A percentile compares a stretch with the other conserved stretches of the same genome.
phyloP scores from a whole-genome alignment of 1,140 invertebrate species.

The Himalopsyche phryganea region DNA sequence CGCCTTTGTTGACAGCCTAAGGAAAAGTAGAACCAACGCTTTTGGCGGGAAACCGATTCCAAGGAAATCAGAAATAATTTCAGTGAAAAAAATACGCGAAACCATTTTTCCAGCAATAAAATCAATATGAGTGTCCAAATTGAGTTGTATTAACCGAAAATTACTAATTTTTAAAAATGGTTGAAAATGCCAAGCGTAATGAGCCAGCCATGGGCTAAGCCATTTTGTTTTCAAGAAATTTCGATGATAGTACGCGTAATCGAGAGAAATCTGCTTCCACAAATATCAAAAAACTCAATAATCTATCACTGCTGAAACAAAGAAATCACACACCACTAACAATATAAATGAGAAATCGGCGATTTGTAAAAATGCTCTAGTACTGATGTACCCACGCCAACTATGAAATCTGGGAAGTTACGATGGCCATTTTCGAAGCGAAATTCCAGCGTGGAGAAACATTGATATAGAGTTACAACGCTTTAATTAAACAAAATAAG shows the following conservation, averaged over 20 bases:
- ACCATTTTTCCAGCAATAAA: conserved; percentile 4
- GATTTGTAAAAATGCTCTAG: conserved; percentile 23
- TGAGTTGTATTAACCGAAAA: conserved; percentile 5
- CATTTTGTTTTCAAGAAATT: conserved; percentile 32
- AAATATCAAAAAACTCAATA: conserved; percentile 23
- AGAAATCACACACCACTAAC: conserved; percentile 11
- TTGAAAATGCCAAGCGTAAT: conserved; percentile 30
- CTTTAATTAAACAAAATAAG: conserved; percentile 40
- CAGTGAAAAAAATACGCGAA: conserved; percentile 6
- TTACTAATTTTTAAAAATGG: conserved; percentile 22
- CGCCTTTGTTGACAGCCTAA: conserved; percentile 20
- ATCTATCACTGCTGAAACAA: conserved; percentile 21
- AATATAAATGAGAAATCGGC: conserved; percentile 22
- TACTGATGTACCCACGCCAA: conserved; percentile 27
- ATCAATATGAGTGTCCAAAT: conserved; percentile 6
- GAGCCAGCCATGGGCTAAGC: conserved; percentile 26
- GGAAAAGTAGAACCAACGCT: conserved; percentile 22
- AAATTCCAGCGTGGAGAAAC: conserved; percentile 53
- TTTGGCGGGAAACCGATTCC: conserved; percentile 34
- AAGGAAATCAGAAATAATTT: not conserved
- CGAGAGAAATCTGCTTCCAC: conserved; percentile 18
- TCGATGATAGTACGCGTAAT: conserved; percentile 30
- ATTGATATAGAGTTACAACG: conserved; percentile 40
- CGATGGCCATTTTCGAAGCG: conserved; percentile 53
- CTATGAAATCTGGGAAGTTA: conserved; percentile 25